A percentile compares a stretch with the other conserved stretches of the same genome.
Evolutionary conservation across 2,113 vertebrate genomes (phyloP).

Genomic region (Anarhynchus alexandrinus): DNA sequence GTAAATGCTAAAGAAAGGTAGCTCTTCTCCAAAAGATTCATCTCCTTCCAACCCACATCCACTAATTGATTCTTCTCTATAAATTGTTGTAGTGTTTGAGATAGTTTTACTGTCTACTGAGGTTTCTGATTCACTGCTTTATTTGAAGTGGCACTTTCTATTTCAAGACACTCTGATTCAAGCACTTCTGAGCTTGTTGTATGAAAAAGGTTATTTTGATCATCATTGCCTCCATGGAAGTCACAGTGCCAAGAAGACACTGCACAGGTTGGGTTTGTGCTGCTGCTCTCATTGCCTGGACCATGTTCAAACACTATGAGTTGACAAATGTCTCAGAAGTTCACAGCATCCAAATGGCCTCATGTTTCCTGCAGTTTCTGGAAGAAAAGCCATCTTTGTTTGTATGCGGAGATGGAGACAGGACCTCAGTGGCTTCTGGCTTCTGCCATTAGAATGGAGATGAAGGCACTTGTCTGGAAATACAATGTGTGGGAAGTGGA

Average conservation of each 20-base stretch:
- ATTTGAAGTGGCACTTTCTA: constrained; percentile 27
- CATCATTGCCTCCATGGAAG: not conserved
- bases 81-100: not conserved
- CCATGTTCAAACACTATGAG: not conserved
- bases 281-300: not conserved
- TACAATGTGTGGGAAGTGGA: not conserved
- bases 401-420: not conserved
- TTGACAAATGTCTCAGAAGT: not conserved
- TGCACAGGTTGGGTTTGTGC: not conserved
- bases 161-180: not conserved
- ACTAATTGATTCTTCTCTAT: not conserved
- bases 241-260: not conserved
- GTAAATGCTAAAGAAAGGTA: not conserved
- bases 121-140: constrained; percentile 26
- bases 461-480: not conserved
- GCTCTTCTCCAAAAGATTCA: not conserved
- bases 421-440: not conserved
- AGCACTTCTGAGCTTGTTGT: not conserved
- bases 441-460: not conserved
- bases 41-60: not conserved
- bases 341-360: not conserved
- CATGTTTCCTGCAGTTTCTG: not conserved
- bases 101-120: not conserved
- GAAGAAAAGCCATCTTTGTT: not conserved
- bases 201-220: not conserved